These are phyloP conservation scores for Hoplostethus mediterraneus DNA, from an alignment of 2,797 vertebrate species.

Conservation along the genomic window DNA sequence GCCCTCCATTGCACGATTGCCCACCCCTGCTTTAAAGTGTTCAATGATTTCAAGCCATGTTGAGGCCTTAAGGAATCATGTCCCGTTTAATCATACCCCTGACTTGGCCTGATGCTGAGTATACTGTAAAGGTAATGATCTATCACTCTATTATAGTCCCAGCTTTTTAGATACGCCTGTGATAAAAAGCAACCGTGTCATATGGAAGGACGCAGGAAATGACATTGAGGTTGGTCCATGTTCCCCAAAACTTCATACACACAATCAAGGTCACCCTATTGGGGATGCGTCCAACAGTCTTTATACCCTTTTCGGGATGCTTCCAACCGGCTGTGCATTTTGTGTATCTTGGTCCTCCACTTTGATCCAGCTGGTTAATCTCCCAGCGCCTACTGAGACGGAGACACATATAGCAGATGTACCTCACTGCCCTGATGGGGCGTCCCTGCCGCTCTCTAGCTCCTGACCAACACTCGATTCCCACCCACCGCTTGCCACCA, in stretches of 20 bases:
- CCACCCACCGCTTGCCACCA: background rate
- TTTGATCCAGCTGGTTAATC: constrained; percentile 13
- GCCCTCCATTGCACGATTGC: no score
- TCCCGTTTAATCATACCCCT: constrained; percentile 42
- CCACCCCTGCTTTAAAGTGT: no score
- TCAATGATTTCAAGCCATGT: constrained; percentile 2
- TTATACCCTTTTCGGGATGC: background rate
- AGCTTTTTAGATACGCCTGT: constrained; percentile 36
- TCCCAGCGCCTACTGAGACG: constrained; percentile 5
- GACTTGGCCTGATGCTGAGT: constrained; percentile 43
- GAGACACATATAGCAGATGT: constrained; percentile 13
- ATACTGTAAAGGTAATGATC: constrained; percentile 54
- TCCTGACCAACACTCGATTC: background rate
- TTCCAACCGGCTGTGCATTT: constrained; percentile 11
- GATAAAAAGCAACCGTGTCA: constrained; percentile 43
- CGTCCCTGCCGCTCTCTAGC: constrained; percentile 8
- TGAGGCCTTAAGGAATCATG: background rate
- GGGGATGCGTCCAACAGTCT: constrained; percentile 28
- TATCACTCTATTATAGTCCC: constrained; percentile 37
- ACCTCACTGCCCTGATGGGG: constrained; percentile 19
- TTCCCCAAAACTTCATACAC: no score
- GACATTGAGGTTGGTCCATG: no score
- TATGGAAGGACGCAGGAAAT: no score
- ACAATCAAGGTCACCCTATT: constrained; percentile 7
- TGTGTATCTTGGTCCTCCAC: background rate